A percentile compares a stretch with the other conserved stretches of the same genome.
Conservation (phyloP, 2,113 vertebrate genomes). For the Siniperca chuatsi region DNA sequence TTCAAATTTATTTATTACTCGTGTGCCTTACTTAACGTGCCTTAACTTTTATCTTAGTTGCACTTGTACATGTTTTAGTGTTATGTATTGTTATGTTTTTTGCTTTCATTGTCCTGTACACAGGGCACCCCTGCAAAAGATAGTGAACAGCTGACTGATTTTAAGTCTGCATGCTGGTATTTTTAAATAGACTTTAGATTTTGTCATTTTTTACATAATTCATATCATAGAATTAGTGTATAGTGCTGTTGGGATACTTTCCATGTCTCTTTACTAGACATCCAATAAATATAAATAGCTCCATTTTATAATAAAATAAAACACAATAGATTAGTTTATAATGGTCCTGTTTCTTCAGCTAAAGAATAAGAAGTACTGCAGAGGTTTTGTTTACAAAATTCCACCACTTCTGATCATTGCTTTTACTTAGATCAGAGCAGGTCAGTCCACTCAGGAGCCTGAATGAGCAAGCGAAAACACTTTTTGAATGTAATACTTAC, state of each 20-base stretch:
- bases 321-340: background rate
- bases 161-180: no score
- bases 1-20: background rate
- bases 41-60: background rate
- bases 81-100: no score
- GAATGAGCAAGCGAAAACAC: background rate
- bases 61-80: background rate
- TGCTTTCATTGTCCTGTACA: no score
- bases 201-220: no score
- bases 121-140: no score
- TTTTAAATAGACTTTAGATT: no score
- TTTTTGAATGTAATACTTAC: constrained; percentile 82
- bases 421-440: background rate
- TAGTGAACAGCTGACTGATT: no score
- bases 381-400: background rate
- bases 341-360: background rate
- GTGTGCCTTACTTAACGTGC: background rate
- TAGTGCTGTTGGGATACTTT: background rate
- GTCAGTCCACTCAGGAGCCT: background rate
- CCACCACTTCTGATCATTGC: background rate
- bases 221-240: no score
- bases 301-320: background rate
- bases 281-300: background rate
- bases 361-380: background rate
- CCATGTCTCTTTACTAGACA: background rate